These are phyloP conservation scores for Acanthoscelides obtectus DNA, from an alignment of 2,888 invertebrate species.

Conservation along the genomic window DNA sequence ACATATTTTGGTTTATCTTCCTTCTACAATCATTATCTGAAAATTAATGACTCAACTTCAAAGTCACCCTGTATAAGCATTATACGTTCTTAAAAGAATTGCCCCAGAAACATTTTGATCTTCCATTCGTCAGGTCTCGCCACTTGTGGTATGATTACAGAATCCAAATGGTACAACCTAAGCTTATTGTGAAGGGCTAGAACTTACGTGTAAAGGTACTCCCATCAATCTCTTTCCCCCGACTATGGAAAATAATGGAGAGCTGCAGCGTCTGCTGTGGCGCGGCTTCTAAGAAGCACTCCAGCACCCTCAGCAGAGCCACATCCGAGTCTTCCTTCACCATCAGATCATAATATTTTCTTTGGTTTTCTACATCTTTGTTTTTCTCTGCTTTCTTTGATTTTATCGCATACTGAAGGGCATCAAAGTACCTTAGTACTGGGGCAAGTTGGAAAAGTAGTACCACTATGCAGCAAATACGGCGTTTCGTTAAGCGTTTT, in stretches of 20 bases:
- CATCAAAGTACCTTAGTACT: conserved; percentile 62
- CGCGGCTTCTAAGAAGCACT: conserved; percentile 77
- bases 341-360: conserved; percentile 67
- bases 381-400: conserved; percentile 59
- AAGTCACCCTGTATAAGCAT: too few species aligned
- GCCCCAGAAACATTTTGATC: too few species aligned
- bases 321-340: conserved; percentile 77
- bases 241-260: conserved; percentile 57
- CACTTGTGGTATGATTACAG: too few species aligned
- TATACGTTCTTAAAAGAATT: too few species aligned
- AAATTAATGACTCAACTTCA: too few species aligned
- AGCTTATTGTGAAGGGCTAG: not conserved
- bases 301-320: conserved; percentile 69
- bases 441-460: conserved; percentile 70
- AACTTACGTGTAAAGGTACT: conserved; percentile 43
- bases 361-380: conserved; percentile 56
- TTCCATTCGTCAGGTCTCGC: too few species aligned
- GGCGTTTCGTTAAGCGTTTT: conserved; percentile 56
- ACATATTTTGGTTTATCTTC: too few species aligned
- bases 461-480: conserved; percentile 57
- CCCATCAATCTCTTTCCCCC: conserved; percentile 45
- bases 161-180: too few species aligned
- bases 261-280: conserved; percentile 76
- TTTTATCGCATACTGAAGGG: conserved; percentile 60
- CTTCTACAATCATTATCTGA: too few species aligned